These are phyloP conservation scores for Pocillopora verrucosa DNA, from an alignment of 64 coral and sea anemone species.

Conservation along the genomic window DNA sequence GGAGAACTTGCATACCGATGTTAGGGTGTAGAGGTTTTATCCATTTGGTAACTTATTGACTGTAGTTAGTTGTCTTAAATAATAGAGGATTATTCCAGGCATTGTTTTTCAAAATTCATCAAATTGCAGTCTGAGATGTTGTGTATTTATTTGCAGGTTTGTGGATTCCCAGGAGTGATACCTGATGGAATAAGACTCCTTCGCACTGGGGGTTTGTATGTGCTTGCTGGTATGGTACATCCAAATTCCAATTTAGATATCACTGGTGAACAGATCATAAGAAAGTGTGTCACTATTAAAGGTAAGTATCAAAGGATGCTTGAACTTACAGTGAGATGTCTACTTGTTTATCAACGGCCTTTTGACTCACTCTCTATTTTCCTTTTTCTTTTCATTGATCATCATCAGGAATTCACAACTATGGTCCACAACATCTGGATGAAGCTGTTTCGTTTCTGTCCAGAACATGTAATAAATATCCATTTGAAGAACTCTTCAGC, in stretches of 20 bases:
- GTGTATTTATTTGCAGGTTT: slow-evolving; percentile 47
- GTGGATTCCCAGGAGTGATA: slow-evolving; percentile 71
- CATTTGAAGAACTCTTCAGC: slow-evolving; percentile 77
- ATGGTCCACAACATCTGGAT: slow-evolving; percentile 87
- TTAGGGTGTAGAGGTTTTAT: no score
- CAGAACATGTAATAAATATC: slow-evolving; percentile 74
- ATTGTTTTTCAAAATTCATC: background rate
- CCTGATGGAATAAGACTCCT: slow-evolving; percentile 77
- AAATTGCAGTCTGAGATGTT: background rate
- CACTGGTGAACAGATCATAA: slow-evolving; percentile 90
- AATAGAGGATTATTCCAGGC: background rate
- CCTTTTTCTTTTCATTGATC: background rate
- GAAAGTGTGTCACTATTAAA: slow-evolving; percentile 87
- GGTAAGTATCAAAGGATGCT: slow-evolving; percentile 26
- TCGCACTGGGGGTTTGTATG: slow-evolving; percentile 68
- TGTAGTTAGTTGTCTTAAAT: no score
- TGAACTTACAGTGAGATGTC: no score
- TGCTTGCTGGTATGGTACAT: slow-evolving; percentile 97
- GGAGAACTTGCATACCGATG: no score
- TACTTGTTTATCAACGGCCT: background rate
- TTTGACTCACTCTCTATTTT: background rate
- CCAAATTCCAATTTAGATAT: slow-evolving; percentile 79
- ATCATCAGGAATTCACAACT: slow-evolving; percentile 89
- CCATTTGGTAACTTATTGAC: no score
- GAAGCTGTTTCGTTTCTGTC: slow-evolving; percentile 82